Evolutionary conservation across 1,140 invertebrate species (phyloP).

Genomic region (Drosophila persimilis): DNA sequence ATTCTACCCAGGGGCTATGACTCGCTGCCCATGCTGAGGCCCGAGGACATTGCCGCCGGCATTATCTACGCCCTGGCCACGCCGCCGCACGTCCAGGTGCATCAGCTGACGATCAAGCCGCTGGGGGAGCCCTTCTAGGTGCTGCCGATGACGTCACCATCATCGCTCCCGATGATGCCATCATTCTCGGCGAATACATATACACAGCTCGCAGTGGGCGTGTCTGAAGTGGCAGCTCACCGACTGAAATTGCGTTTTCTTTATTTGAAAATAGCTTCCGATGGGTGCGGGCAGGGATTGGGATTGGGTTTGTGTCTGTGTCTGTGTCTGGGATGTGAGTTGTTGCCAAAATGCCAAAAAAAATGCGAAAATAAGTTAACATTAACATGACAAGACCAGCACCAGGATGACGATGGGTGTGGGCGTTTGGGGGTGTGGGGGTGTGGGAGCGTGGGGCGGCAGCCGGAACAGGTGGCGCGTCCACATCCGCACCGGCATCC

Average conservation of each 20-base stretch:
- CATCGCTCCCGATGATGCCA: not conserved
- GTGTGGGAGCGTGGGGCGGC: too few species aligned
- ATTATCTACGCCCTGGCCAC: constrained; percentile 85
- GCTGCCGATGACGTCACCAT: not conserved
- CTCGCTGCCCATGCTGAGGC: constrained; percentile 58
- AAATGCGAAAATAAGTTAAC: constrained; percentile 72
- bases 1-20: constrained; percentile 80
- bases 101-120: constrained; percentile 81
- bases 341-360: constrained; percentile 11
- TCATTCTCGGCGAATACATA: constrained; percentile 13
- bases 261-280: constrained; percentile 56
- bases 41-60: constrained; percentile 85
- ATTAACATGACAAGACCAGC: constrained; percentile 62
- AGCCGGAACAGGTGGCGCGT: constrained; percentile 54
- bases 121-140: constrained; percentile 67
- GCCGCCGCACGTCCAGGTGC: constrained; percentile 85
- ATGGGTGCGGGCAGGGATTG: not conserved
- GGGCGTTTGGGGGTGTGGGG: not conserved
- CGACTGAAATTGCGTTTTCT: constrained; percentile 43
- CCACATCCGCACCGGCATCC: constrained; percentile 45
- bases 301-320: constrained; percentile 14
- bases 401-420: constrained; percentile 3
- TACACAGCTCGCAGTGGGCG: constrained; percentile 20
- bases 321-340: not conserved
- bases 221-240: constrained; percentile 10